Evolutionary conservation across 2,797 vertebrate species (phyloP).

Genomic region (Eremophila alpestris): DNA sequence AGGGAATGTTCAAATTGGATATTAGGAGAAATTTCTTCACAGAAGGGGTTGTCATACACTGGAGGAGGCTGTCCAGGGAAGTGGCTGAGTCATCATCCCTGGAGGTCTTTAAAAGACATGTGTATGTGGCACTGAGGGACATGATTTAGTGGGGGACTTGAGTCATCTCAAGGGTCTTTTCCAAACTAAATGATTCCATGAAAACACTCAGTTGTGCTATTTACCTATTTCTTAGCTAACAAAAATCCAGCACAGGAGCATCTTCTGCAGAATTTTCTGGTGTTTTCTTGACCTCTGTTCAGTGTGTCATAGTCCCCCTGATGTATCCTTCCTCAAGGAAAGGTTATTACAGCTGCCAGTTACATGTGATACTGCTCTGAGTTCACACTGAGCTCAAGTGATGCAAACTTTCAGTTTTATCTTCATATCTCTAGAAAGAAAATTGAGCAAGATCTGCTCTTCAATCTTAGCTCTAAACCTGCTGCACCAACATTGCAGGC

Average conservation of each 20-base stretch:
- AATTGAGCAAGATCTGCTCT: background rate
- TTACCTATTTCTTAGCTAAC: background rate
- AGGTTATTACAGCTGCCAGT: background rate
- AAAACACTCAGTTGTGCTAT: background rate
- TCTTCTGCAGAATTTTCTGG: background rate
- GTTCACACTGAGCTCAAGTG: background rate
- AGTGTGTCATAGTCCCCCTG: background rate
- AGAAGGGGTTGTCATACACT: background rate
- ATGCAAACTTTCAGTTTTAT: background rate
- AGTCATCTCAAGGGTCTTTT: background rate
- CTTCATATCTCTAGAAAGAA: background rate
- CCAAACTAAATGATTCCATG: background rate
- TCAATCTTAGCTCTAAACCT: background rate
- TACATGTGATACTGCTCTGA: background rate
- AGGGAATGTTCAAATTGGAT: background rate
- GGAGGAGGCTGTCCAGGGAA: background rate
- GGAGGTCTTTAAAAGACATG: background rate
- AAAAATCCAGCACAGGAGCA: background rate
- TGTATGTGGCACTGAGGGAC: background rate
- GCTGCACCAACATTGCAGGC: background rate
- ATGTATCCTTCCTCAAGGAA: background rate
- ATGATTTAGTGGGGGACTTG: background rate
- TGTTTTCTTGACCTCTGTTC: background rate
- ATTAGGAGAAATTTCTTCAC: background rate
- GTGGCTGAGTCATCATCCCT: background rate